These are phyloP conservation scores for Gallinago media DNA, from an alignment of 2,113 vertebrate species.

Conservation along the genomic window DNA sequence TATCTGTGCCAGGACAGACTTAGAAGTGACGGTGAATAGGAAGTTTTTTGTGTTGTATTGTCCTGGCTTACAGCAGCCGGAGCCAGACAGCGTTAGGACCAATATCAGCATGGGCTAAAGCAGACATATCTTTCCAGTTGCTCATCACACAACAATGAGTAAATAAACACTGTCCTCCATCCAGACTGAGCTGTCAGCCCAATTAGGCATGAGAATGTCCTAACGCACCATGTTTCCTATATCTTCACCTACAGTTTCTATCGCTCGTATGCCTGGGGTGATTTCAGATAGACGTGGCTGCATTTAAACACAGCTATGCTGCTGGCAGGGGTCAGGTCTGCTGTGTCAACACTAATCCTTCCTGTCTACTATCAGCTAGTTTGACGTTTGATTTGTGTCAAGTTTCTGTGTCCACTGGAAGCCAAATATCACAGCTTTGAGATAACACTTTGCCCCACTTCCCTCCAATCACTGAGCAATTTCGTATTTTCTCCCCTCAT, in stretches of 20 bases:
- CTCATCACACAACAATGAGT: constrained; percentile 87
- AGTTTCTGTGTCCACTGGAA: constrained; percentile 75
- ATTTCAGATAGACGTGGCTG: constrained; percentile 74
- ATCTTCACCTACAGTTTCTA: constrained; percentile 77
- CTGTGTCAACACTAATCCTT: constrained; percentile 87
- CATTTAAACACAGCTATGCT: constrained; percentile 68
- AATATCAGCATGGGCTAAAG: constrained; percentile 76
- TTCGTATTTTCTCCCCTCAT: constrained; percentile 26
- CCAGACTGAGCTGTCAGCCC: constrained; percentile 86
- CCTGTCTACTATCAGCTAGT: constrained; percentile 83
- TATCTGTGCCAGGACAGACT: constrained; percentile 75
- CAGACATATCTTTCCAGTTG: constrained; percentile 86
- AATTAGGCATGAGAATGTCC: constrained; percentile 81
- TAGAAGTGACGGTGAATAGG: constrained; percentile 83
- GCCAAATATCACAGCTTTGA: constrained; percentile 67
- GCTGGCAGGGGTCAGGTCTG: constrained; percentile 77
- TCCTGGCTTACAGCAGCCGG: constrained; percentile 78
- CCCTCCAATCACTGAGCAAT: constrained; percentile 42
- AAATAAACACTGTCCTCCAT: constrained; percentile 84
- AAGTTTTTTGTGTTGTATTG: constrained; percentile 90
- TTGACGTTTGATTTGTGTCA: constrained; percentile 82
- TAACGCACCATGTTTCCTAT: constrained; percentile 52
- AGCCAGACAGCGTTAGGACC: constrained; percentile 85
- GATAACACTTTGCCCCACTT: constrained; percentile 71
- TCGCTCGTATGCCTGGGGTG: constrained; percentile 69